Evolutionary conservation across 2,888 invertebrate genomes (phyloP).

Genomic region (Myopa testacea): DNA sequence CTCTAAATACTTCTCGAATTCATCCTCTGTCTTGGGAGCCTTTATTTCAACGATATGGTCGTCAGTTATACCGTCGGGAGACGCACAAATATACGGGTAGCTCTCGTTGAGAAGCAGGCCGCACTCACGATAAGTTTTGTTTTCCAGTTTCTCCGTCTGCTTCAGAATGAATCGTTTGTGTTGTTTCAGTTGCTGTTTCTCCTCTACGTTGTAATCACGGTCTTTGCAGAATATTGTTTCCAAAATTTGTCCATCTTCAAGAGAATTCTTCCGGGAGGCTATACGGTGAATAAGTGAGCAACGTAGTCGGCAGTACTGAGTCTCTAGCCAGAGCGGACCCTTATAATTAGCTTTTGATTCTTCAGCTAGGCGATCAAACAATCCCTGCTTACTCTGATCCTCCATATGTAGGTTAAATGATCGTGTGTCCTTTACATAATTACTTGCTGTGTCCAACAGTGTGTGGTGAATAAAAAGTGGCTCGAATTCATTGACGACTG

Average conservation of each 20-base stretch:
- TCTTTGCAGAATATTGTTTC: conserved; percentile 64
- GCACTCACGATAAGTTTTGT: conserved; percentile 64
- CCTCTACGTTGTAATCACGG: conserved; percentile 61
- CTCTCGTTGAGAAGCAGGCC: conserved; percentile 62
- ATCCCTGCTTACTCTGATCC: conserved; percentile 58
- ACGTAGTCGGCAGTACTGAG: conserved; percentile 65
- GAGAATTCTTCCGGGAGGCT: conserved; percentile 58
- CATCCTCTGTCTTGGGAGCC: conserved; percentile 67
- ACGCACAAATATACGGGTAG: conserved; percentile 64
- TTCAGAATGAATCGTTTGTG: conserved; percentile 67
- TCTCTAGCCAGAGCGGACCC: conserved; percentile 63
- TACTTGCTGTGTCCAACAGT: conserved; percentile 60
- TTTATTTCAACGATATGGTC: conserved; percentile 68
- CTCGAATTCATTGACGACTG: conserved; percentile 64
- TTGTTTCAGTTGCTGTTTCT: conserved; percentile 63
- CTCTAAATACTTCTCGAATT: conserved; percentile 66
- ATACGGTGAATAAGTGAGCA: conserved; percentile 65
- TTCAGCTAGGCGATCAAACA: conserved; percentile 60
- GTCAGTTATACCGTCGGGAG: conserved; percentile 67
- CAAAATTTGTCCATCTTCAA: conserved; percentile 63
- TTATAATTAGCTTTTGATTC: conserved; percentile 63
- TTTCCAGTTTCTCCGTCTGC: conserved; percentile 66
- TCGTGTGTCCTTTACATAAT: conserved; percentile 59
- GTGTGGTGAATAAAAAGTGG: conserved; percentile 64
- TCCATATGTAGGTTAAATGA: conserved; percentile 64